phyloP scores from a whole-genome alignment of 2,888 invertebrate genomes.

The Calliopum simillimum region DNA sequence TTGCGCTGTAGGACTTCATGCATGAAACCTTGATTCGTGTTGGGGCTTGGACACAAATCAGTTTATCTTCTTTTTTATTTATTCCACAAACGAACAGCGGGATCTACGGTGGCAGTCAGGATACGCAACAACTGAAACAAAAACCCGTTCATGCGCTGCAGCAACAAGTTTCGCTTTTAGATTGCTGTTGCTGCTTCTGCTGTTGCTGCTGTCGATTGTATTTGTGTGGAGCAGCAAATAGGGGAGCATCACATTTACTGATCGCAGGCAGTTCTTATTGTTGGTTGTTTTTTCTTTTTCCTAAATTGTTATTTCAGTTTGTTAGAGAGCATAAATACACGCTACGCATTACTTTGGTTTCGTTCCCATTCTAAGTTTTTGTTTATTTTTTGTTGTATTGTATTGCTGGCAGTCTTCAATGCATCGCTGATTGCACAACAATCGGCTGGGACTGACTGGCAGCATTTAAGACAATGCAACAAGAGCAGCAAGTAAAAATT shows the following conservation, averaged over 20 bases:
- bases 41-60: too few relatives aligned
- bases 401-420: conserved; percentile 53
- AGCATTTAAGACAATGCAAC: neutral
- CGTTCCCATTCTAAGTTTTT: conserved; percentile 13
- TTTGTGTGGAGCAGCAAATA: too few relatives aligned
- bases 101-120: conserved; percentile 1
- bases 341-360: too few relatives aligned
- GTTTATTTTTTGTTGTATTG: conserved; percentile 22
- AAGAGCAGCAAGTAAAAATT: neutral
- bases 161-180: conserved; percentile 23
- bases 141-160: conserved; percentile 15
- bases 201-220: too few relatives aligned
- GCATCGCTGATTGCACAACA: conserved; percentile 65
- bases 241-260: too few relatives aligned
- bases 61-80: neutral
- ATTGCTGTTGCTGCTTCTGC: too few relatives aligned
- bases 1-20: neutral
- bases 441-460: conserved; percentile 40
- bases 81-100: neutral
- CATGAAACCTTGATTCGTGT: neutral
- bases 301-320: too few relatives aligned
- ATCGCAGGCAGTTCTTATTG: too few relatives aligned
- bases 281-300: too few relatives aligned
- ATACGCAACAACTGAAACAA: neutral
- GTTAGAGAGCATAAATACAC: too few relatives aligned